Conservation (phyloP, 1,140 invertebrate genomes). For the Listronotus bonariensis region DNA sequence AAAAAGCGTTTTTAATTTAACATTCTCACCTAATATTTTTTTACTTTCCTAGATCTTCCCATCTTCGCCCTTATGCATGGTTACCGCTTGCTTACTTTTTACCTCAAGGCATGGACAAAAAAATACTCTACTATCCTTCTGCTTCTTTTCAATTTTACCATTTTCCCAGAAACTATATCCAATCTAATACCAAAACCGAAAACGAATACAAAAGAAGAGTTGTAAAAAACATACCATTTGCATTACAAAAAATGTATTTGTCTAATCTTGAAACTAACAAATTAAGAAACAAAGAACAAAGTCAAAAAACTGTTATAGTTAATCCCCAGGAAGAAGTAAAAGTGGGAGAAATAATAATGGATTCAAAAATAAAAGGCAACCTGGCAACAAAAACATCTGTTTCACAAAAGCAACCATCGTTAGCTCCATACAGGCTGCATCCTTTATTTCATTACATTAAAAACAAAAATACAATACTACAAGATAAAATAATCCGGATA, state of each 20-base stretch:
- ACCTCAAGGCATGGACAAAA: constrained; percentile 4
- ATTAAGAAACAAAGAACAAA: constrained; percentile 4
- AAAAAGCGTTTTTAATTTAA: too few species aligned
- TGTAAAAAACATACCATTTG: neutral
- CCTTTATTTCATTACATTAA: constrained; percentile 47
- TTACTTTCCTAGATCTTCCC: constrained; percentile 18
- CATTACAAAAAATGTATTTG: neutral
- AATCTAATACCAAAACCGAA: constrained; percentile 7
- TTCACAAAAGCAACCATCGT: constrained; percentile 21
- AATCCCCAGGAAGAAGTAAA: constrained; percentile 8
- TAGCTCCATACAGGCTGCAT: constrained; percentile 44
- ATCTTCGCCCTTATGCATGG: constrained; percentile 16
- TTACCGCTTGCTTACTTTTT: constrained; percentile 14
- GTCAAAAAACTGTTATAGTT: neutral
- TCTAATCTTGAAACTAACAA: constrained; percentile 2
- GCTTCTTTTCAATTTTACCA: constrained; percentile 11
- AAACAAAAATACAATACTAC: constrained; percentile 43
- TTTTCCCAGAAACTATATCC: constrained; percentile 18
- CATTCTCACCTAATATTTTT: constrained; percentile 8
- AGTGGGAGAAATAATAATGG: neutral
- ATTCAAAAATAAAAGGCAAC: neutral
- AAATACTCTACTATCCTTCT: neutral
- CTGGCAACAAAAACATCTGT: neutral
- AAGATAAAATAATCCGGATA: constrained; percentile 42
- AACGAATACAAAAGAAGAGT: constrained; percentile 14